These are phyloP conservation scores for Peromyscus polionotus DNA, from an alignment of 2,113 vertebrate genomes.

Conservation along the genomic window DNA sequence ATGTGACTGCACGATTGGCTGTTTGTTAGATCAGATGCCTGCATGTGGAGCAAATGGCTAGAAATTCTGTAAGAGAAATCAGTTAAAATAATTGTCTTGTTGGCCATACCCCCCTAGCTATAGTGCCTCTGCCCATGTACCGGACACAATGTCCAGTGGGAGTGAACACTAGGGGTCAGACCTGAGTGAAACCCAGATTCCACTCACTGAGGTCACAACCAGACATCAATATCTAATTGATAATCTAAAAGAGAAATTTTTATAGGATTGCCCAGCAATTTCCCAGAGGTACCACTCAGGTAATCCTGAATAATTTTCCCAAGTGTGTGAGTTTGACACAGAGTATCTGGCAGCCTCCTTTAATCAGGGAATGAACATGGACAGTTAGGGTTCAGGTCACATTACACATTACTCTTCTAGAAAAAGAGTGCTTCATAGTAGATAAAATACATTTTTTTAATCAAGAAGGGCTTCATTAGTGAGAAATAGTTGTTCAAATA, in stretches of 20 bases:
- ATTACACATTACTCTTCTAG: background rate
- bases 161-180: background rate
- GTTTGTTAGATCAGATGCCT: background rate
- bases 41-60: background rate
- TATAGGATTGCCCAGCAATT: background rate
- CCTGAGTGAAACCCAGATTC: background rate
- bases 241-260: background rate
- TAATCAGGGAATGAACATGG: background rate
- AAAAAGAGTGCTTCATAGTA: background rate
- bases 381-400: background rate
- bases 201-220: background rate
- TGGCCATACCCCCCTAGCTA: background rate
- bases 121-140: background rate
- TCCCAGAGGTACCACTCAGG: background rate
- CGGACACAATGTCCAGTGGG: background rate
- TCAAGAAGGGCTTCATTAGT: background rate
- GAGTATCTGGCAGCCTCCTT: background rate
- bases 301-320: background rate
- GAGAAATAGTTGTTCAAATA: background rate
- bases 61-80: background rate
- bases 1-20: background rate
- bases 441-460: background rate
- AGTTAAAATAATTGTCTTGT: background rate
- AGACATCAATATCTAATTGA: background rate
- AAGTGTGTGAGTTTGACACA: background rate